A percentile compares a stretch with the other conserved stretches of the same genome.
These are phyloP conservation scores for Rhyacophila evoluta DNA, from an alignment of 2,888 invertebrate genomes.

Conservation along the genomic window DNA sequence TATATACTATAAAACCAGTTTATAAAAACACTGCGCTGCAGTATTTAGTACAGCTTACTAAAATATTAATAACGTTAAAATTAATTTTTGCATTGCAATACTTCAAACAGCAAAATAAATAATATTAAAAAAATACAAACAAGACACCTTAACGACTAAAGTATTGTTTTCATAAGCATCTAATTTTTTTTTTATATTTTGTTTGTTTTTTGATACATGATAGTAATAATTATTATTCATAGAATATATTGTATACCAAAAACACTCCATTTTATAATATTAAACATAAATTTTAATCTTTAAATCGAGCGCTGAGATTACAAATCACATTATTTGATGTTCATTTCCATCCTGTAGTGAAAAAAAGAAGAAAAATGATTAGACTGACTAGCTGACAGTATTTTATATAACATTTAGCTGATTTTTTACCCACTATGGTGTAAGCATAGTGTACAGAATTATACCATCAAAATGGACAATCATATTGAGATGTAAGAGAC, in stretches of 20 bases:
- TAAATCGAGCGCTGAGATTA: conserved; percentile 19
- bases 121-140: background rate
- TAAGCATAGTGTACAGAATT: too few species aligned
- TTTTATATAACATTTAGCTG: too few species aligned
- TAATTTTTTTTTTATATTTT: background rate
- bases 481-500: too few species aligned
- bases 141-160: background rate
- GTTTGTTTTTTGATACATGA: background rate
- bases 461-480: too few species aligned
- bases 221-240: background rate
- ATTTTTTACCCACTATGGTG: too few species aligned
- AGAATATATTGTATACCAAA: background rate
- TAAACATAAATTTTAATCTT: background rate
- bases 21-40: conserved; percentile 3
- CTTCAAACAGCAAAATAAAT: conserved; percentile 5
- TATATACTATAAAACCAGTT: conserved; percentile 1
- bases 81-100: conserved; percentile 2
- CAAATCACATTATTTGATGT: background rate
- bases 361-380: background rate
- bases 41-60: background rate
- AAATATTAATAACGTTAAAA: background rate
- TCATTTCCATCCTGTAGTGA: background rate
- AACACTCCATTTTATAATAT: background rate
- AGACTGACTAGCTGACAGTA: too few species aligned
- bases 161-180: background rate